These are phyloP conservation scores for Hydraecia micacea DNA, from an alignment of 2,888 invertebrate genomes.

Conservation along the genomic window DNA sequence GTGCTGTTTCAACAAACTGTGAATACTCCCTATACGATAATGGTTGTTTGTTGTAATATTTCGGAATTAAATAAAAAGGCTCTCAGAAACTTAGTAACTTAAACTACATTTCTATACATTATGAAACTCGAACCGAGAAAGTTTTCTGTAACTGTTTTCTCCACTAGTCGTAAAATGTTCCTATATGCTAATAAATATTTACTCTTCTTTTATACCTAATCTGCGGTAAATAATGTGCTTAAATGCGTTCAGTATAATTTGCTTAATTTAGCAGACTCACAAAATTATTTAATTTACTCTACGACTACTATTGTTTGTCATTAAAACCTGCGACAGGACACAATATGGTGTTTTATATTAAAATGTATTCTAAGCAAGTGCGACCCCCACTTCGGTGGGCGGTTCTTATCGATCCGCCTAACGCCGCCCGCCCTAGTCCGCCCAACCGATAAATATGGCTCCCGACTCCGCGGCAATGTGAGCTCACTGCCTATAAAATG, in stretches of 20 bases:
- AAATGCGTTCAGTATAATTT: neutral
- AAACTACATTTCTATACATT: neutral
- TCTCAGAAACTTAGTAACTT: neutral
- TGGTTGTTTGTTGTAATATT: neutral
- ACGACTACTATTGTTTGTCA: slow-evolving; percentile 11
- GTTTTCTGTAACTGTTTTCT: slow-evolving; percentile 4
- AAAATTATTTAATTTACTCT: slow-evolving; percentile 14
- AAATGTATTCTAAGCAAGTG: slow-evolving; percentile 65
- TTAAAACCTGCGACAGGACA: slow-evolving; percentile 34
- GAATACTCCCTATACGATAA: slow-evolving; percentile 42
- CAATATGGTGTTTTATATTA: slow-evolving; percentile 56
- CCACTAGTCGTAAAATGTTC: neutral
- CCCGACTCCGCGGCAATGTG: slow-evolving; percentile 76
- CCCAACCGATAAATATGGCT: slow-evolving; percentile 78
- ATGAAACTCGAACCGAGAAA: neutral
- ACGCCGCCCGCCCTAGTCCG: slow-evolving; percentile 80
- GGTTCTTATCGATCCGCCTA: slow-evolving; percentile 81
- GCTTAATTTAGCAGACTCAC: neutral
- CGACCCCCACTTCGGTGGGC: slow-evolving; percentile 67
- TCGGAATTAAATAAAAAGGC: neutral
- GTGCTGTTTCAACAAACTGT: slow-evolving; percentile 52
- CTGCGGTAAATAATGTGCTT: neutral
- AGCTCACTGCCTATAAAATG: slow-evolving; percentile 83
- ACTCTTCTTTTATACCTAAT: neutral
- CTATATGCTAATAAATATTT: neutral